phyloP scores from a whole-genome alignment of 2,797 vertebrate species.

The Ataeniobius toweri region DNA sequence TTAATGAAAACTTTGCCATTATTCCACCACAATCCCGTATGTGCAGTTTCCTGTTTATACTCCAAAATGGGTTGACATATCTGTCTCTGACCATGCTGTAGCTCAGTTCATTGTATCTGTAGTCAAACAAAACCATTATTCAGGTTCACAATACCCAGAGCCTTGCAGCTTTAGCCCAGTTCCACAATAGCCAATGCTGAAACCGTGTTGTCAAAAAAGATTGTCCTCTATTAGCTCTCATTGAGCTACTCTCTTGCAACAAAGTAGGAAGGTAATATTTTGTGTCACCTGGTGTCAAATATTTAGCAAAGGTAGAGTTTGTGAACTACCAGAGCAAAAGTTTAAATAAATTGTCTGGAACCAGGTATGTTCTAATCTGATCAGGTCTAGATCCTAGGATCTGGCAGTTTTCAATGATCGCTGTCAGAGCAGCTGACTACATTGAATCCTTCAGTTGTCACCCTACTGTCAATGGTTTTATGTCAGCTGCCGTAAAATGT shows the following conservation, averaged over 20 bases:
- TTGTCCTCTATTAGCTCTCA: slow-evolving; percentile 46
- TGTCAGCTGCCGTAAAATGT: not conserved
- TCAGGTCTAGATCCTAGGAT: not conserved
- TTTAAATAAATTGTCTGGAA: not conserved
- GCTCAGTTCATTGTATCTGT: slow-evolving; percentile 54
- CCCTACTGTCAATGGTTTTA: not conserved
- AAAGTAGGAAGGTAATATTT: not conserved
- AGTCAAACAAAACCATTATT: slow-evolving; percentile 57
- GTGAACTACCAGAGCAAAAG: not conserved
- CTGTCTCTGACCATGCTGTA: slow-evolving; percentile 46
- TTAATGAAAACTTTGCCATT: slow-evolving; percentile 64
- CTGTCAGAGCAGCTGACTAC: no score
- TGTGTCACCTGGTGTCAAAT: slow-evolving; percentile 1
- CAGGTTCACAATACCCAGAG: slow-evolving; percentile 50
- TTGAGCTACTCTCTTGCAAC: slow-evolving; percentile 7
- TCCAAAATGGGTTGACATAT: slow-evolving; percentile 61
- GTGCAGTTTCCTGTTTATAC: slow-evolving; percentile 37
- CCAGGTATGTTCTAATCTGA: not conserved
- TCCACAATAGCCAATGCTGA: slow-evolving; percentile 38
- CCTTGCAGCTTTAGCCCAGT: slow-evolving; percentile 32
- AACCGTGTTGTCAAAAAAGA: slow-evolving; percentile 39
- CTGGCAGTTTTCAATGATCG: no score
- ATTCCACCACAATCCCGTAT: slow-evolving; percentile 46
- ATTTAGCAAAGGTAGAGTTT: not conserved
- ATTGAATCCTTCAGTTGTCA: no score